These are phyloP conservation scores for Passerina amoena DNA, from an alignment of 2,113 vertebrate genomes.

Conservation along the genomic window DNA sequence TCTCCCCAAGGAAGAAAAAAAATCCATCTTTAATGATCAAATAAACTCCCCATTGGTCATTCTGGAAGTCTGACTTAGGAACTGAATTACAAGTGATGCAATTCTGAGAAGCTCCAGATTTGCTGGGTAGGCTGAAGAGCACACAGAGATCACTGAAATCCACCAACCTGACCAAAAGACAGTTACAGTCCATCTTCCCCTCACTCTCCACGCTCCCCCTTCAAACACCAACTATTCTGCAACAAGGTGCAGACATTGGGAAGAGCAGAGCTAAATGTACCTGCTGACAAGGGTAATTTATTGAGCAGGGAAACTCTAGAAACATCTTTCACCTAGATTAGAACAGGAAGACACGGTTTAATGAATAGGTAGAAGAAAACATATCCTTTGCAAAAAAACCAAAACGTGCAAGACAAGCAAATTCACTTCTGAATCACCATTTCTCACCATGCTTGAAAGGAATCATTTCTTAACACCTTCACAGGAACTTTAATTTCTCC, in stretches of 20 bases:
- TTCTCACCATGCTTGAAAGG: slow-evolving; percentile 91
- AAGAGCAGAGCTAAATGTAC: not conserved
- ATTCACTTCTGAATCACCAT: not conserved
- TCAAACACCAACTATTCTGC: not conserved
- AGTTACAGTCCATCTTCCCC: not conserved
- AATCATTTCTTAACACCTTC: slow-evolving; percentile 87
- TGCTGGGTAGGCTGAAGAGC: not conserved
- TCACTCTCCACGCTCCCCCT: fast-evolving
- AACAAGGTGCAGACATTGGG: not conserved
- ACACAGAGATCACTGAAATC: not conserved
- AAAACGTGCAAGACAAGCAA: not conserved
- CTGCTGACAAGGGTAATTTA: not conserved
- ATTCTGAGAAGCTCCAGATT: not conserved
- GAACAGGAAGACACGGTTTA: not conserved
- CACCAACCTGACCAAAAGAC: not conserved
- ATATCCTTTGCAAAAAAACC: not conserved
- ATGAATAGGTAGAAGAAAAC: not conserved
- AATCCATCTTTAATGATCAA: not conserved
- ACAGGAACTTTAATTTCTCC: slow-evolving; percentile 94
- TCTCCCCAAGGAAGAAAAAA: not conserved
- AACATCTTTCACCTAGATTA: not conserved
- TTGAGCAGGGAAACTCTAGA: not conserved
- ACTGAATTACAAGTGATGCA: not conserved
- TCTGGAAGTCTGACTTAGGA: not conserved
- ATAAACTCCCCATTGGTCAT: not conserved